phyloP scores from a whole-genome alignment of 2,888 invertebrate genomes.

The Ryuthela nishihirai region DNA sequence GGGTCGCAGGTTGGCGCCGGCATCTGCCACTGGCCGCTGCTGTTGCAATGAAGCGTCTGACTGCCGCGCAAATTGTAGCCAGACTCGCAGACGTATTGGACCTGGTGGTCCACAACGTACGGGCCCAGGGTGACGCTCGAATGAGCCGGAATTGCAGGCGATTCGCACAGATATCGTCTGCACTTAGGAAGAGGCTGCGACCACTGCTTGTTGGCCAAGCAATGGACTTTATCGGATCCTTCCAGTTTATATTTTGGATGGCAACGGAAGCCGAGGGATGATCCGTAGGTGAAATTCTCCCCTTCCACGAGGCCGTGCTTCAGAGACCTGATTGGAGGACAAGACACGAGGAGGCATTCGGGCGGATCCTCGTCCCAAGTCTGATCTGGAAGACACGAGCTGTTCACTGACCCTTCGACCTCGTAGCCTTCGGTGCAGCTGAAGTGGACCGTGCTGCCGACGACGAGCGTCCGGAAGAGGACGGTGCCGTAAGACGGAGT shows the following conservation, averaged over 20 bases:
- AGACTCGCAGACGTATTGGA: conserved; percentile 42
- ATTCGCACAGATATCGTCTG: conserved; percentile 27
- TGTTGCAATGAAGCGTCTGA: conserved; percentile 36
- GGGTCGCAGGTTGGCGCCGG: conserved; percentile 12
- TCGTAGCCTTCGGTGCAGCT: conserved; percentile 39
- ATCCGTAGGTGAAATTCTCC: conserved; percentile 16
- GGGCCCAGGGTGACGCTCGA: conserved; percentile 20
- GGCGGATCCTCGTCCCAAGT: conserved; percentile 35
- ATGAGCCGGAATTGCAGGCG: conserved; percentile 5
- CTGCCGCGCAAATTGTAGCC: conserved; percentile 43
- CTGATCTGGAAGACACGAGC: conserved; percentile 24
- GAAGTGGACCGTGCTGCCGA: conserved; percentile 36
- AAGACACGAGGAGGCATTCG: conserved; percentile 23
- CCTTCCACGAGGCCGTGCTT: conserved; percentile 19
- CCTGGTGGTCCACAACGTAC: conserved; percentile 36
- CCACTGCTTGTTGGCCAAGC: conserved; percentile 25
- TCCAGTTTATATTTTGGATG: conserved; percentile 28
- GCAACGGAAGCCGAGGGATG: conserved; percentile 25
- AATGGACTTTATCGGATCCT: conserved; percentile 15
- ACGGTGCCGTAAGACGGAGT: conserved; percentile 28
- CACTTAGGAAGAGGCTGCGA: conserved; percentile 26
- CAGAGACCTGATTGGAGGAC: conserved; percentile 13
- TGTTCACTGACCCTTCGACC: conserved; percentile 20
- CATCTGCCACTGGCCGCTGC: conserved; percentile 42
- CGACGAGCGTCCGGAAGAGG: conserved; percentile 15